Evolutionary conservation across 2,113 vertebrate species (phyloP).

Genomic region (Sturnus vulgaris): DNA sequence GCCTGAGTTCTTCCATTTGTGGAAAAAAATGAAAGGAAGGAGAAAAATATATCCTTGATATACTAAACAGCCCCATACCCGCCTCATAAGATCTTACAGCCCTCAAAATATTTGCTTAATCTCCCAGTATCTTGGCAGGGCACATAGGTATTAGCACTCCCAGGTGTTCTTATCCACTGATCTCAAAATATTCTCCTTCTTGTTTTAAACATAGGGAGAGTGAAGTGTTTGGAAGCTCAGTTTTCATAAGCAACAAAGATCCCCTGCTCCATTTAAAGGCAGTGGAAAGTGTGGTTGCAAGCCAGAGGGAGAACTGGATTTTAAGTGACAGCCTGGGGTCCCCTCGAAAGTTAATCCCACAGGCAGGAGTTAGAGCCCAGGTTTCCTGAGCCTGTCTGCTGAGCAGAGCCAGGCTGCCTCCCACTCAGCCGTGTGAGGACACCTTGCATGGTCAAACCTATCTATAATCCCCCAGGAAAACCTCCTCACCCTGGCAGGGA

Average conservation of each 20-base stretch:
- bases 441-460: not conserved
- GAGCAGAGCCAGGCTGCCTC: slow-evolving; percentile 1
- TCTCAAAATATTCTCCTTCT: slow-evolving; percentile 49
- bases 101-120: slow-evolving; percentile 56
- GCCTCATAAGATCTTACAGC: not conserved
- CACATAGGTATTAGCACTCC: not conserved
- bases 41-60: not conserved
- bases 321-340: slow-evolving; percentile 11
- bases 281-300: slow-evolving; percentile 1
- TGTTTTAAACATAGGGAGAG: not conserved
- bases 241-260: slow-evolving; percentile 27
- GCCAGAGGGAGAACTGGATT: not conserved
- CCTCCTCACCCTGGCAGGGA: not conserved
- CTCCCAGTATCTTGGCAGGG: slow-evolving; percentile 41
- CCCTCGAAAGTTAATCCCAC: not conserved
- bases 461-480: not conserved
- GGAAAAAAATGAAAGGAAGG: not conserved
- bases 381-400: slow-evolving; percentile 16
- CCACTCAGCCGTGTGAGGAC: not conserved
- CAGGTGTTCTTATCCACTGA: slow-evolving; percentile 59
- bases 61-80: not conserved
- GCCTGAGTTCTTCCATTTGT: not conserved
- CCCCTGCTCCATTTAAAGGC: not conserved
- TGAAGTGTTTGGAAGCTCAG: slow-evolving; percentile 27
- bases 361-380: not conserved